Conservation (phyloP, 2,888 invertebrate species). For the Cyclophora punctaria region DNA sequence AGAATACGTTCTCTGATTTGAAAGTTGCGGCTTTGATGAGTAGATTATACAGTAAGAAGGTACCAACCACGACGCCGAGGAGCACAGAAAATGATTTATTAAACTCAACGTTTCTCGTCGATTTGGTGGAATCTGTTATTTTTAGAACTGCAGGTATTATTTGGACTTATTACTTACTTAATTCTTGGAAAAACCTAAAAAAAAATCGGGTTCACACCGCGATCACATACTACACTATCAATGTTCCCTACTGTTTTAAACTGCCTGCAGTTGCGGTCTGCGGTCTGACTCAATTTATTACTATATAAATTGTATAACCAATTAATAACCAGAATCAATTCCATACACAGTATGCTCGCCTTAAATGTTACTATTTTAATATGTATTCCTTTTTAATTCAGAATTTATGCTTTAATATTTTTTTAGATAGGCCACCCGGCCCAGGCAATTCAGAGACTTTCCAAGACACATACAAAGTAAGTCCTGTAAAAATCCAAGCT, state of each 20-base stretch:
- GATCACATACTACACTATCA: no score
- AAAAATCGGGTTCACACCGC: no score
- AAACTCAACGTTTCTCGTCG: constrained; percentile 59
- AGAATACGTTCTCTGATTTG: constrained; percentile 39
- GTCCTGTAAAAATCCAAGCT: constrained; percentile 53
- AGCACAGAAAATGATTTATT: constrained; percentile 38
- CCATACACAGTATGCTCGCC: no score
- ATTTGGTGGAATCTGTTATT: constrained; percentile 65
- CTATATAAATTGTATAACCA: no score
- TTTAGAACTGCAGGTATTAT: constrained; percentile 51
- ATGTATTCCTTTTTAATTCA: no score
- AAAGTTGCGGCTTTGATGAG: constrained; percentile 52
- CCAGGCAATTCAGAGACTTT: background rate
- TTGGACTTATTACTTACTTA: background rate
- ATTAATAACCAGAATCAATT: no score
- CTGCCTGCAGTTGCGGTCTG: no score
- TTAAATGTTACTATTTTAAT: no score
- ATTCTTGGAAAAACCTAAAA: background rate
- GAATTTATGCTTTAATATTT: no score
- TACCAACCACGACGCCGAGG: constrained; percentile 34
- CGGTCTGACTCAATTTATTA: no score
- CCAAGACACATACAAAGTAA: constrained; percentile 27
- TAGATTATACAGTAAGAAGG: constrained; percentile 51
- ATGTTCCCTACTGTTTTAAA: no score
- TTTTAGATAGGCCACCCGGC: constrained; percentile 38